Conservation (phyloP, 2,113 vertebrate species). For the Natator depressus region DNA sequence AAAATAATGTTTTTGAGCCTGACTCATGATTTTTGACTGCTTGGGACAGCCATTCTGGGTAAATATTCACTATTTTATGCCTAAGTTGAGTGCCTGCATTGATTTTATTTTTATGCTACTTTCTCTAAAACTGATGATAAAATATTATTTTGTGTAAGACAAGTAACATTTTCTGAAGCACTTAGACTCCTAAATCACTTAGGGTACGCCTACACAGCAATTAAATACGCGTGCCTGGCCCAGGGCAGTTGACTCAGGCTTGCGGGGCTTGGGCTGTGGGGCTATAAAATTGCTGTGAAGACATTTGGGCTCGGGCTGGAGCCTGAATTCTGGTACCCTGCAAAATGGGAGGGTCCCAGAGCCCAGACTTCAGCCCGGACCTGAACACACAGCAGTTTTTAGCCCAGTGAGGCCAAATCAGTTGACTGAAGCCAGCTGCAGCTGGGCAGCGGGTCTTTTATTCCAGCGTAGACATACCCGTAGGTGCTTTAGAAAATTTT, state of each 20-base stretch:
- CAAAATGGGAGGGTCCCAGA: not conserved
- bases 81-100: not conserved
- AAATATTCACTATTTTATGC: constrained; percentile 28
- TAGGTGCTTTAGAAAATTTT: not conserved
- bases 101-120: not conserved
- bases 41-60: constrained; percentile 16
- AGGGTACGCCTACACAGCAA: not conserved
- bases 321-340: not conserved
- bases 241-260: no score
- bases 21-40: constrained; percentile 45
- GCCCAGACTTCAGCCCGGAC: not conserved
- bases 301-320: no score
- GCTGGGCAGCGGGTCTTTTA: not conserved
- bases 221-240: no score
- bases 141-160: not conserved
- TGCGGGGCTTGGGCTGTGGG: no score
- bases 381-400: not conserved
- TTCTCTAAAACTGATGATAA: constrained; percentile 1
- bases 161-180: not conserved
- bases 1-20: constrained; percentile 24
- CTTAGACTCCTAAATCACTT: not conserved
- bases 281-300: no score
- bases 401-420: not conserved
- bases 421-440: not conserved
- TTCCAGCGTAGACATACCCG: not conserved